These are phyloP conservation scores for Tenthredo scrophulariae DNA, from an alignment of 2,888 invertebrate species.

Conservation along the genomic window DNA sequence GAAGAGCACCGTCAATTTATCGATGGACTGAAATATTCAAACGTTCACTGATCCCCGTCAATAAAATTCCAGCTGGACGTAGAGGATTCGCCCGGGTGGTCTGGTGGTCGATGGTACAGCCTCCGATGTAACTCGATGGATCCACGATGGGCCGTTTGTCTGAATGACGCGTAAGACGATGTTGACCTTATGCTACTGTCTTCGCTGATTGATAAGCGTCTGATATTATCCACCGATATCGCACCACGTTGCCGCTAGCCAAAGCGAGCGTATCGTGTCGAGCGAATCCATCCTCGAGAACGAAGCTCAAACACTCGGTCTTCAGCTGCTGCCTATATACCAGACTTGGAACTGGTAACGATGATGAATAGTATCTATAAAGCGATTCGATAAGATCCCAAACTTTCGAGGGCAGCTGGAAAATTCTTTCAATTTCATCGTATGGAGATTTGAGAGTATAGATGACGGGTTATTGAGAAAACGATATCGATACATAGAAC, in stretches of 20 bases:
- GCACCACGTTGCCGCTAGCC: conserved; percentile 59
- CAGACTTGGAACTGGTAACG: not conserved
- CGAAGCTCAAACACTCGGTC: not conserved
- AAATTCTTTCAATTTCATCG: not conserved
- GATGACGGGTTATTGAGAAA: not conserved
- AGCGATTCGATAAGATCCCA: conserved; percentile 12
- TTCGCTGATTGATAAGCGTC: conserved; percentile 73
- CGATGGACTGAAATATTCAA: not conserved
- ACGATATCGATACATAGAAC: not conserved
- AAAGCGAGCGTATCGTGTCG: conserved; percentile 30
- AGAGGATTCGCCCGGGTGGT: conserved; percentile 74
- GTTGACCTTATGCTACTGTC: conserved; percentile 66
- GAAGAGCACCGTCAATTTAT: not conserved
- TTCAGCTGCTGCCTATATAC: not conserved
- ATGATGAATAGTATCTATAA: conserved; percentile 13
- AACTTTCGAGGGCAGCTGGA: not conserved
- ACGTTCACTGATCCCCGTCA: conserved; percentile 67
- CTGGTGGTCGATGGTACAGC: conserved; percentile 64
- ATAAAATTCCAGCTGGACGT: conserved; percentile 72
- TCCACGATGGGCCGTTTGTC: conserved; percentile 67
- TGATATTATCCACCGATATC: conserved; percentile 72
- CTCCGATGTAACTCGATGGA: conserved; percentile 60
- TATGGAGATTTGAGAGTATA: not conserved
- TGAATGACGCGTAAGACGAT: conserved; percentile 74
- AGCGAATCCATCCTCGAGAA: conserved; percentile 37